Evolutionary conservation across 2,888 invertebrate species (phyloP).

Genomic region (Amiota communis): DNA sequence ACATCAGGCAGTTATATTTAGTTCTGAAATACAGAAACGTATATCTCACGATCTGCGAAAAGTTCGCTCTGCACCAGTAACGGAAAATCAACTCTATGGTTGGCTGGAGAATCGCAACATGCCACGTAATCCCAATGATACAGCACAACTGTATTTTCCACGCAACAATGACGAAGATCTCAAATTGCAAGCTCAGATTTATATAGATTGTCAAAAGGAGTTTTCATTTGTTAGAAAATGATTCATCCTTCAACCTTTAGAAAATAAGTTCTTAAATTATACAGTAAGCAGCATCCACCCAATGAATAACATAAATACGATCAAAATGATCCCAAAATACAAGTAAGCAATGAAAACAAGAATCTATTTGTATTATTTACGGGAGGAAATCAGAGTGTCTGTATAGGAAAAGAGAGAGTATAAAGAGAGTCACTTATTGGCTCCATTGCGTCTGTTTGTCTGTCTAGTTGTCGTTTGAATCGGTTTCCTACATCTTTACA

Average conservation of each 20-base stretch:
- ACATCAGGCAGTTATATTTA: not conserved
- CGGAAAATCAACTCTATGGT: constrained; percentile 31
- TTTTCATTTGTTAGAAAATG: not conserved
- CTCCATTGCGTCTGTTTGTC: not conserved
- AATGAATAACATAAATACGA: not conserved
- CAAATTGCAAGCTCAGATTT: constrained; percentile 3
- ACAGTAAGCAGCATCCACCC: not conserved
- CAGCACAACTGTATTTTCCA: not conserved
- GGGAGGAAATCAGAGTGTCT: too few relatives aligned
- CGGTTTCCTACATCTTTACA: not conserved
- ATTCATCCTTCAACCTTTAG: not conserved
- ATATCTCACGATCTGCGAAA: not conserved
- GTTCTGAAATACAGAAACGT: constrained; percentile 5
- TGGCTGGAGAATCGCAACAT: constrained; percentile 26
- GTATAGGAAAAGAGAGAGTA: too few relatives aligned
- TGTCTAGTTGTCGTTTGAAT: not conserved
- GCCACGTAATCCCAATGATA: not conserved
- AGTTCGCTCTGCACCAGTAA: constrained; percentile 12
- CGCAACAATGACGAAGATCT: constrained; percentile 3
- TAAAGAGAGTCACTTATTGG: not conserved
- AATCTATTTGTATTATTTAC: not conserved
- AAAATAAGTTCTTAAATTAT: not conserved
- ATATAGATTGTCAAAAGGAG: not conserved
- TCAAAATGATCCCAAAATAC: not conserved
- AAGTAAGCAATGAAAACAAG: not conserved